Base-by-base conservation (phyloP, 1,140 invertebrate genomes). In the Sarcophaga peregrina region DNA sequence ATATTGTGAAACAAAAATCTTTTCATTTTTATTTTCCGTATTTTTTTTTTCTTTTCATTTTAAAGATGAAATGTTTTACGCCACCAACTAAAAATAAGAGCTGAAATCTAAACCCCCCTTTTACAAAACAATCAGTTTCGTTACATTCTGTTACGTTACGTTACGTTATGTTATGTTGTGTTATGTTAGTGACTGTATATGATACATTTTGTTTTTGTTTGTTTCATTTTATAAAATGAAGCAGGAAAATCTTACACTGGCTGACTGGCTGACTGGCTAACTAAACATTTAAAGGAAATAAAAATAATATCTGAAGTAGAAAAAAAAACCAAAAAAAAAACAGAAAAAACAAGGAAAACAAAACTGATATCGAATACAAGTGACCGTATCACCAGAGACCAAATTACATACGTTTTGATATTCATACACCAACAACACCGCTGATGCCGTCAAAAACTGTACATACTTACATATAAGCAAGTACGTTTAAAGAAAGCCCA, bases 321-420 rank as follows among this genome's bases (percentile, higher is more conserved):
- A 37, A 37, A n/a, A n/a, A n/a, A n/a, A n/a, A n/a, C n/a, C n/a
- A n/a, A n/a, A n/a, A n/a, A n/a, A 3, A 58, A 58, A 15, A 58
- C 54, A 58, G 15, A 13, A 58, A 58, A 58, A 58, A 76, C 47
- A 50, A 78, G 75, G 37, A 68, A 78, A 37, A 37, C 25, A 37
- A 37, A 37, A 37, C 25, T 78, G 75, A 78, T 78, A 78, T 78
- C 48, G 75, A 78, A 78, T 78, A 50, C 47, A 78, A 78, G 75
- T 78, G 75, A 78, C 75, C 75, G 50, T 78, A 78, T 78, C 47
- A 25, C 45, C 45, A n/a, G n/a, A 47, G 74, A 48, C 75, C 75
- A 78, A 17, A 50, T 50, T 68, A 25, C 62, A 68, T 68, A 68
- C 62, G 62, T 0, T 68, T 20, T 8, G 62, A 68, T 20, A n/a